phyloP scores from a whole-genome alignment of 2,888 invertebrate genomes.

The Brachycybe producta region DNA sequence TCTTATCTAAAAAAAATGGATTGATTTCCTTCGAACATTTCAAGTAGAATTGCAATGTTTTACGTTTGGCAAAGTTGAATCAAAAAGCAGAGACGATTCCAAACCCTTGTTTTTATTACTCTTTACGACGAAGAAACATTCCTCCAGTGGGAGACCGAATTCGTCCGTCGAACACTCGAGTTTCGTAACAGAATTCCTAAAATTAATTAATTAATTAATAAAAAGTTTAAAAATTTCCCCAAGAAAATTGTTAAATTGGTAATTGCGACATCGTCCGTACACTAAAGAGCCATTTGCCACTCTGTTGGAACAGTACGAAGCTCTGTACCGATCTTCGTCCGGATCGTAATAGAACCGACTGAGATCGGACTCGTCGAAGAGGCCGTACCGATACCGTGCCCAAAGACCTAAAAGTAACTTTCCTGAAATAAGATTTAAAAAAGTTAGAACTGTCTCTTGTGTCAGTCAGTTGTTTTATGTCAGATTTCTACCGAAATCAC shows the following conservation, averaged over 20 bases:
- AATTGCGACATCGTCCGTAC: not conserved
- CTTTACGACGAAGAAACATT: not conserved
- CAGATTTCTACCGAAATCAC: too few relatives aligned
- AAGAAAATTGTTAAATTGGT: not conserved
- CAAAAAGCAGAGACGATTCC: conserved; percentile 1
- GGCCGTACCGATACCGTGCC: conserved; percentile 3
- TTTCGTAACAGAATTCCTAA: conserved; percentile 2
- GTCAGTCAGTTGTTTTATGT: too few relatives aligned
- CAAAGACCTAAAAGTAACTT: too few relatives aligned
- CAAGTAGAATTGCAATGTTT: too few relatives aligned
- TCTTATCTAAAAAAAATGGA: too few relatives aligned
- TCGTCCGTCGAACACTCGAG: not conserved
- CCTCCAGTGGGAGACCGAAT: conserved; percentile 2
- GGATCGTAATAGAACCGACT: conserved; percentile 4
- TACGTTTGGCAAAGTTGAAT: not conserved
- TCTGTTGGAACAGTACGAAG: conserved; percentile 3
- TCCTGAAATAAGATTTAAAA: too few relatives aligned
- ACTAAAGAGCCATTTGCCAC: conserved; percentile 2
- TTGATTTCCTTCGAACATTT: too few relatives aligned
- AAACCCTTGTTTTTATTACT: not conserved
- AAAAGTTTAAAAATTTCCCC: too few relatives aligned
- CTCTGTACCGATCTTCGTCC: not conserved
- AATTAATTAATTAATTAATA: not conserved
- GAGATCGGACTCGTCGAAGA: not conserved
- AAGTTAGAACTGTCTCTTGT: too few relatives aligned